Evolutionary conservation across 92 coral and sea anemone genomes (phyloP), one percentile per base, ranked within the genome.

Genomic region (Meandrina meandrites): DNA sequence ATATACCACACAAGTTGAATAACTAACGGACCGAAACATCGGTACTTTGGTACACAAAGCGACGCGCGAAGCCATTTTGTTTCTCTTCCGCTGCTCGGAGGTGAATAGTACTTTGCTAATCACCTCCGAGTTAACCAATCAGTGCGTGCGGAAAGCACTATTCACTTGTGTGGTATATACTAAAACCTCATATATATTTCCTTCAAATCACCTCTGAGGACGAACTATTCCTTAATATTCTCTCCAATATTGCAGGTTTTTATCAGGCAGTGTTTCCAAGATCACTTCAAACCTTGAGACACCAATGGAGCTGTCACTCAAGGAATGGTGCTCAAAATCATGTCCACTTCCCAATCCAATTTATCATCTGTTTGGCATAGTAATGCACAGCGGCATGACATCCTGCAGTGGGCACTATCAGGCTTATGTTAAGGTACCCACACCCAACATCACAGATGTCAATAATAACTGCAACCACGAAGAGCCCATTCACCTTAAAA

Each of bases 351-450:
- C 89, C 79, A 70, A 84, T 75, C 93, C 91, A 18, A 89, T 85
- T 2, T 97, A 95, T 79, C 91, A 89, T 40, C 80, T 97, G 90
- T 97, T 97, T 91, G 99, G 99, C 14, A 94, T 97, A 73, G 99
- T 97, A 34, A 92, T 95, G 93, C 99, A 97, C 86, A 95, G 95
- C 88, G 99, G 99, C 27, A 95, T 97, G 97, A 90, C 98, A 1
- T 97, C 99, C 3, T 96, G 99, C 79, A 97, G 98, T 89, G 99
- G 99, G 3, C 99, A 97, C 85, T 97, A 97, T 76, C 94, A 95
- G 83, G 96, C 98, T 36, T 97, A 97, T 81, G 95, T 97, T 18
- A 92, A 94, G 86, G 91, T 95, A 40, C 80, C 77, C 17, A 68
- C 24, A 45, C 27, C 48, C 70, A 68, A 51, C 1, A 56, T 64